phyloP scores from a whole-genome alignment of 2,797 vertebrate genomes.

The Cichlasoma orientale region DNA sequence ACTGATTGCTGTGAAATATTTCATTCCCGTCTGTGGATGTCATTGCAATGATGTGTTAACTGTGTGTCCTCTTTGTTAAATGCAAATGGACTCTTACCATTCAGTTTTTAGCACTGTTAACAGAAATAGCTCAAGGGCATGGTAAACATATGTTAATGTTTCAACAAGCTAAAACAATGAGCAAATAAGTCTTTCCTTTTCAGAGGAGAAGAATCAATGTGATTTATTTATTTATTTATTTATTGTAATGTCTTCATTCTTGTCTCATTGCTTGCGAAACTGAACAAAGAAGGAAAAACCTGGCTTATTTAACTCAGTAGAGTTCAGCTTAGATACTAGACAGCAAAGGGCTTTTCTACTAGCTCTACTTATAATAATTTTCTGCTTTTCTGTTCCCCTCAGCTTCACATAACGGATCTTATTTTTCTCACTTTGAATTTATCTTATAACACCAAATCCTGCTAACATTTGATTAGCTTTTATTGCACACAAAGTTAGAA shows the following conservation, averaged over 20 bases:
- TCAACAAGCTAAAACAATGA: not conserved
- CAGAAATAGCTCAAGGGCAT: not conserved
- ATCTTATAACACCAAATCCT: not conserved
- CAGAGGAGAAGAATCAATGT: not conserved
- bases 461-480: not conserved
- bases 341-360: not conserved
- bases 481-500: not conserved
- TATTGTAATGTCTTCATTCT: not conserved
- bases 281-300: not conserved
- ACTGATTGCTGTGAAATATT: slow-evolving; percentile 28
- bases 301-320: not conserved
- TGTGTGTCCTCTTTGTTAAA: not conserved
- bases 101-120: not conserved
- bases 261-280: not conserved
- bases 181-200: not conserved
- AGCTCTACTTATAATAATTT: not conserved
- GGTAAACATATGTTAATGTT: not conserved
- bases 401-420: not conserved
- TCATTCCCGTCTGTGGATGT: not conserved
- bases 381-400: not conserved
- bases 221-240: not conserved
- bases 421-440: not conserved
- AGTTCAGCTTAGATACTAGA: not conserved
- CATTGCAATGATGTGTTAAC: not conserved
- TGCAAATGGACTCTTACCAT: not conserved